Base-by-base conservation (phyloP, 23 tunicate genomes). In the Oikopleura albicans region DNA sequence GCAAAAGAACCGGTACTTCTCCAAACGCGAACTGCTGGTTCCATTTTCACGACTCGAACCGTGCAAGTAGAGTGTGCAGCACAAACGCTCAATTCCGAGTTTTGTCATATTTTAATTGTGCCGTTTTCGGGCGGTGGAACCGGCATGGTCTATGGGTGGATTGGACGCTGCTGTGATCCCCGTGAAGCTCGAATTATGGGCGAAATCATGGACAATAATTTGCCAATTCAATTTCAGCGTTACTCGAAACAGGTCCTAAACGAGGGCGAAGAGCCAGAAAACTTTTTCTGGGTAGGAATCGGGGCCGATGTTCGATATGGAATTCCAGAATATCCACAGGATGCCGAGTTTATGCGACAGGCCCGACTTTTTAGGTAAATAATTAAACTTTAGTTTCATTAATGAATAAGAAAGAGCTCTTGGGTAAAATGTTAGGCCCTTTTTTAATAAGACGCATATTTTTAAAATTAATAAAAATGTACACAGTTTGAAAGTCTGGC, bases 221-320 rank as follows among this genome's bases (percentile, higher is more conserved):
- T 71, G 31, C 79, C 79, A 37, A 71, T 71, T 12, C 34, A 71
- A 29, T 71, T 71, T 35, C 27, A 71, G 79, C 29, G 34, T 2
- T 71, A 71, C 31, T 71, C 79, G 31, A 71, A 71, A 37, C 86
- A 94, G 89, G 87, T 94, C 38, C 41, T 94, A 0, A 94, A 94
- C 85, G 98, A 94, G 56, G 98, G 98, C 1, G 98, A 94, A 84
- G 98, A 94, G 75, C 98, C 98, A 37, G 98, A 94, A 75, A 94
- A 94, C 83, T 94, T 94, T 89, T 94, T 94, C 76, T 94, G 98
- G 98, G 88, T 94, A 4, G 98, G 95, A 0, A 83, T 94, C 0
- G 98, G 98, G 37, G 31, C 86, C 0, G 88, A 84, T 76, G 4
- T 71, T 2, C 28, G 37, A 16, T 12, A 4, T 12, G 79, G 79